Evolutionary conservation across 2,888 invertebrate genomes (phyloP).

Genomic region (Pycnomerus fuliginosus): DNA sequence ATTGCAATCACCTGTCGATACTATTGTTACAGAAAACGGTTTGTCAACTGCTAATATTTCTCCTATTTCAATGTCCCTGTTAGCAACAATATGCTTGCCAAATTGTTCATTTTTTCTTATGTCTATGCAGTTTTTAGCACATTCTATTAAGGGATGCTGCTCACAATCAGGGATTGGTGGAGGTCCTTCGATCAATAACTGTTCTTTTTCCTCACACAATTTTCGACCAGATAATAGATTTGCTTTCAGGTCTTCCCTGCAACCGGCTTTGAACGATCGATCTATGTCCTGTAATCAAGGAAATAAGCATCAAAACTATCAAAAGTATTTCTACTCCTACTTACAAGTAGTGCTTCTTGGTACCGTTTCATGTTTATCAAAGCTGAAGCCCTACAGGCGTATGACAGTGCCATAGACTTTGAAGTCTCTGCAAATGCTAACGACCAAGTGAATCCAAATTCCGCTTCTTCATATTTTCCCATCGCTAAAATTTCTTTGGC

Average conservation of each 20-base stretch:
- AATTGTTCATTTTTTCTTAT: conserved; percentile 59
- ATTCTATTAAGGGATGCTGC: conserved; percentile 37
- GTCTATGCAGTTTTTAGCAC: conserved; percentile 63
- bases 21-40: conserved; percentile 65
- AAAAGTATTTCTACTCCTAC: too few species aligned
- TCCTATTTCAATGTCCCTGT: conserved; percentile 65
- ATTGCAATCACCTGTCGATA: conserved; percentile 55
- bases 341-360: conserved; percentile 5
- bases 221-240: too few species aligned
- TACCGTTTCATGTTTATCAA: neutral
- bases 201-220: too few species aligned
- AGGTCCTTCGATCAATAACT: too few species aligned
- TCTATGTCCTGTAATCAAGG: too few species aligned
- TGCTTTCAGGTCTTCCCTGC: too few species aligned
- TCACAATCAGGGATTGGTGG: neutral
- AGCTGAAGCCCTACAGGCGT: conserved; percentile 3
- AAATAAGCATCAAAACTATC: too few species aligned
- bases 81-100: conserved; percentile 71
- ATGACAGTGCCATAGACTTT: neutral
- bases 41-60: conserved; percentile 75
- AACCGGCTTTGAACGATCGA: too few species aligned
- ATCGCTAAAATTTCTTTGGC: too few species aligned
- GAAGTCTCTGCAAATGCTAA: conserved; percentile 1
- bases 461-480: too few species aligned
- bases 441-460: too few species aligned